Conservation (phyloP, 1,140 invertebrate species). For the Eriocheir sinensis region DNA sequence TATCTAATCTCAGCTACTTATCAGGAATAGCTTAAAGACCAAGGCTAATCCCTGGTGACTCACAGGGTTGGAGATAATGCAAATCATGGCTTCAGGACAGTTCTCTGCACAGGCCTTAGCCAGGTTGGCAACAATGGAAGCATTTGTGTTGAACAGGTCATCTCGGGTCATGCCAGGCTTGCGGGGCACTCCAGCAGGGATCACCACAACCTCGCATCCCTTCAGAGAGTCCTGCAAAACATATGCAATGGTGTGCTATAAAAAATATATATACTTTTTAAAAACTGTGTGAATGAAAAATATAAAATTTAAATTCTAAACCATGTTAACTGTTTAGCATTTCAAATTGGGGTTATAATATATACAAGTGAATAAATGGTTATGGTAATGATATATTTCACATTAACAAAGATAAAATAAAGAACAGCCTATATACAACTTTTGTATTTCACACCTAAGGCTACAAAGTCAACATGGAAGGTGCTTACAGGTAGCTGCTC, state of each 20-base stretch:
- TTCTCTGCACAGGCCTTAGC: constrained; percentile 89
- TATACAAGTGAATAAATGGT: neutral
- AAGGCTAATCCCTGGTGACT: no score
- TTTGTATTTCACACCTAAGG: neutral
- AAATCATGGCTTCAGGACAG: constrained; percentile 95
- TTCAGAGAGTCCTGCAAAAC: constrained; percentile 83
- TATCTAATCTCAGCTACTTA: no score
- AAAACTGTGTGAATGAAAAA: no score
- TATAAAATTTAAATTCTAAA: no score
- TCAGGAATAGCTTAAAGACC: neutral
- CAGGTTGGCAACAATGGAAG: constrained; percentile 97
- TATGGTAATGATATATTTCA: neutral
- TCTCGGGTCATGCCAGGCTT: constrained; percentile 98
- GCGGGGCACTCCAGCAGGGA: constrained; percentile 98
- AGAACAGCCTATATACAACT: neutral
- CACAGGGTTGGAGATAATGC: constrained; percentile 98
- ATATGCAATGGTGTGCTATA: neutral
- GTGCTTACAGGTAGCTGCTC: constrained; percentile 87
- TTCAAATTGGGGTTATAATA: neutral
- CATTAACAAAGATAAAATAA: constrained; percentile 13
- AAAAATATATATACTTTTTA: no score
- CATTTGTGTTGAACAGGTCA: constrained; percentile 99
- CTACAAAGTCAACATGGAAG: neutral
- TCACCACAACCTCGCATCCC: constrained; percentile 93
- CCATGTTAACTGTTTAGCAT: no score